Percentiles rank a stretch among this genome's conserved stretches.
Evolutionary conservation across 2,113 vertebrate genomes (phyloP).

Genomic region (Takifugu flavidus): DNA sequence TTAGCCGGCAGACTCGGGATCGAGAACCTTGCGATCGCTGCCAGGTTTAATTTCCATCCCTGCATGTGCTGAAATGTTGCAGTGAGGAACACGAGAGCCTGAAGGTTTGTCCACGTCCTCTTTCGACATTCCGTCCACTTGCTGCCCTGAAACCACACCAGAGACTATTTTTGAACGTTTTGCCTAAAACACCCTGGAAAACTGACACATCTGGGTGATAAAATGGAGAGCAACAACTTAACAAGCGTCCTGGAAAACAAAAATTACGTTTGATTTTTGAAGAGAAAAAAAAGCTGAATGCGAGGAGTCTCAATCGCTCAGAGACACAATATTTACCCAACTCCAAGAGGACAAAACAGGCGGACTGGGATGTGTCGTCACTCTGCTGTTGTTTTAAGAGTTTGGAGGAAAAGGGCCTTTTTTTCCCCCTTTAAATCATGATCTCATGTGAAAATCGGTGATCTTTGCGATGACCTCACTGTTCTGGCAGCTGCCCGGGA

Average conservation of each 20-base stretch:
- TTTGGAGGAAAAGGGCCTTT: constrained; percentile 22
- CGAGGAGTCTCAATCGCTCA: constrained; percentile 39
- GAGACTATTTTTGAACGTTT: no score
- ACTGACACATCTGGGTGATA: background rate
- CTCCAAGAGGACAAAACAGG: constrained; percentile 45
- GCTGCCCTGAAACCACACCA: no score
- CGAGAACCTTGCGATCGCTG: background rate
- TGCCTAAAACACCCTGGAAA: no score
- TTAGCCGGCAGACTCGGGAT: constrained; percentile 17
- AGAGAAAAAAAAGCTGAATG: constrained; percentile 11
- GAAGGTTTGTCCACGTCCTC: background rate
- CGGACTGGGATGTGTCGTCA: constrained; percentile 28
- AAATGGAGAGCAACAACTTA: background rate
- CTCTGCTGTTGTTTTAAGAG: no score
- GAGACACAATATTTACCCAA: constrained; percentile 59
- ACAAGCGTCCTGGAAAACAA: no score
- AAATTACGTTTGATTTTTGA: background rate
- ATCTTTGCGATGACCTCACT: no score
- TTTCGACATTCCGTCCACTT: no score
- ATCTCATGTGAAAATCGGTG: background rate
- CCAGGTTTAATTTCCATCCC: background rate
- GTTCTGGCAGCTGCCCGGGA: no score
- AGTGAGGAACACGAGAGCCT: background rate
- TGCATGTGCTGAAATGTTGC: background rate
- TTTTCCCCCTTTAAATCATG: constrained; percentile 6